Base-by-base conservation (phyloP, 2,113 vertebrate genomes). In the Phasianus colchicus region DNA sequence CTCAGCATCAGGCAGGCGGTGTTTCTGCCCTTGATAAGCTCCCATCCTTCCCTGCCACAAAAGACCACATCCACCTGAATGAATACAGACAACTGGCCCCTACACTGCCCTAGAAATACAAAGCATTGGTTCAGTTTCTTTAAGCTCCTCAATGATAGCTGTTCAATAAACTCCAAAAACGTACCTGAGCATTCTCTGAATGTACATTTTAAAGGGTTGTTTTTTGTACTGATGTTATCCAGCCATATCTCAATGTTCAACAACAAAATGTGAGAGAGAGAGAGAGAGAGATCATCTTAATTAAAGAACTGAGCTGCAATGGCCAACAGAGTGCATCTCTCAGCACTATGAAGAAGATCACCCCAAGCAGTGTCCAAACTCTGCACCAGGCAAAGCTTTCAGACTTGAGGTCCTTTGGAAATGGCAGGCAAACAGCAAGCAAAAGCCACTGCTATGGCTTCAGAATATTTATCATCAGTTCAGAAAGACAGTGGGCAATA, bases 111-210 rank as follows among this genome's bases (percentile, higher is more conserved):
- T 0, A 32, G 60, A 89, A 88, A 95, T 13, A 79, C 1, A 82
- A 73, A 94, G 71, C 5, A 11, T 73, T 83, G 47, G n/a, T 55
- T 83, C 48, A 18, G 9, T 58, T 92, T 82, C 63, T 66, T 94
- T 65, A 76, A 19, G 65, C 6, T 87, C 71, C 76, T 69, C 36
- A 52, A 64, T 32, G 54, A 8, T 14, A 67, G 72, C 4, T 38
- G 36, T 20, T 77, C 48, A 32, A 55, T 24, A 89, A 88, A 85
- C 60, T 57, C 65, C 71, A 18, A 81, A 92, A 76, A 77, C 30
- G 67, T 52, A 88, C 82, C 91, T 91, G 89, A 93, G 85, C 13
- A 1, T 76, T 91, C 84, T 89, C 92, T 91, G 82, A 91, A 88
- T 38, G 48, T 80, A 32, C 72, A 87, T 78, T 65, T 84, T 21